Evolutionary conservation across 2,888 invertebrate species (phyloP).

Genomic region (Netelia melanura): DNA sequence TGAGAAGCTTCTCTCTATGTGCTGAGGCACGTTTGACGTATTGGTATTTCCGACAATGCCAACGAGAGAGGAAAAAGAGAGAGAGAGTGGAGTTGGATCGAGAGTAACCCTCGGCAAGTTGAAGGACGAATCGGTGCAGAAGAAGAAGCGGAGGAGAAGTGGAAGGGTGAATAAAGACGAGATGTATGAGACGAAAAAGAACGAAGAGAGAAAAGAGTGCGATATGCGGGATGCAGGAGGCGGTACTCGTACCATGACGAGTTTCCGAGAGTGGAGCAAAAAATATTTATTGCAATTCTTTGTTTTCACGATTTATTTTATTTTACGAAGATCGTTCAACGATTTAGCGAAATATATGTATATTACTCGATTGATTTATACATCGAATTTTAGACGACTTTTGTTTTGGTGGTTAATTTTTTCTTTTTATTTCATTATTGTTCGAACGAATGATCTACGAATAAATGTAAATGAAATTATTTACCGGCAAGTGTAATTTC

Average conservation of each 20-base stretch:
- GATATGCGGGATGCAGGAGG: slow-evolving; percentile 40
- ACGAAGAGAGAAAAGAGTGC: slow-evolving; percentile 1
- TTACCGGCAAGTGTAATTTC: too few species aligned
- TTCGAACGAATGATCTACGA: too few species aligned
- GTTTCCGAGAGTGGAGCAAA: slow-evolving; percentile 6
- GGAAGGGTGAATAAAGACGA: slow-evolving; percentile 42
- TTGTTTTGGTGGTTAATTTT: too few species aligned
- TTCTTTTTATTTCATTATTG: too few species aligned
- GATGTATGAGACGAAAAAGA: slow-evolving; percentile 26
- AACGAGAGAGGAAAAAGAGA: slow-evolving; percentile 56
- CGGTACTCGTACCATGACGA: slow-evolving; percentile 29
- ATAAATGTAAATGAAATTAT: too few species aligned
- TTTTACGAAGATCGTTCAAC: background rate
- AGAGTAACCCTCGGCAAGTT: slow-evolving; percentile 27
- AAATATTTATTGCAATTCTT: background rate
- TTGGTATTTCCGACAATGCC: too few species aligned
- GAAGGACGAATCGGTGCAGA: slow-evolving; percentile 42
- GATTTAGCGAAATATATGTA: too few species aligned
- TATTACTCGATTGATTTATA: too few species aligned
- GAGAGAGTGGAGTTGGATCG: background rate
- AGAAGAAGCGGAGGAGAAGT: slow-evolving; percentile 1
- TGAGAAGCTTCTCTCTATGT: too few species aligned
- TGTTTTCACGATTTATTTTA: background rate
- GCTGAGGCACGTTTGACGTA: too few species aligned
- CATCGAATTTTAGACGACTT: too few species aligned